Evolutionary conservation across 2,113 vertebrate genomes (phyloP).

Genomic region (Chaetops frenatus): DNA sequence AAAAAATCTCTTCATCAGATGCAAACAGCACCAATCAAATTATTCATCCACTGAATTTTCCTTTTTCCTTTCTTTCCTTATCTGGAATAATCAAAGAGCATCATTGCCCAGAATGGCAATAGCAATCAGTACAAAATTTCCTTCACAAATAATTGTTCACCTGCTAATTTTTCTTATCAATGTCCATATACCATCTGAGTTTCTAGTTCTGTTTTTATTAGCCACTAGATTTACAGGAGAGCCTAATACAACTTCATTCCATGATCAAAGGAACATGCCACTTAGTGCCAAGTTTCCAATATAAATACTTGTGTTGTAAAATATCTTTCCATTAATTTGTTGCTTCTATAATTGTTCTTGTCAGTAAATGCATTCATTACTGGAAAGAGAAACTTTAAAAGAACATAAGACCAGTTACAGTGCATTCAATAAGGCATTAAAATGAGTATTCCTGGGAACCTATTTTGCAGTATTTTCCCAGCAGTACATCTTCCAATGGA

Average conservation of each 20-base stretch:
- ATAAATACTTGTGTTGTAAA: background rate
- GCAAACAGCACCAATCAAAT: background rate
- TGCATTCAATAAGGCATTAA: constrained; percentile 12
- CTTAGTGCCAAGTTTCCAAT: constrained; percentile 31
- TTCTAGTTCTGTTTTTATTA: background rate
- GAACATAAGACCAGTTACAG: background rate
- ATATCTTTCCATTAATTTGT: constrained; percentile 9
- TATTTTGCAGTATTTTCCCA: constrained; percentile 40
- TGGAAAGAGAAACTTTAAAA: constrained; percentile 20
- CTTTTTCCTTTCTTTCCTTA: background rate
- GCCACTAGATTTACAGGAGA: background rate
- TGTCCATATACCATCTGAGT: background rate
- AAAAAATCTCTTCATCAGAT: background rate
- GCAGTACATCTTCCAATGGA: background rate
- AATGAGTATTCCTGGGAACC: constrained; percentile 41
- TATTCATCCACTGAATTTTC: background rate
- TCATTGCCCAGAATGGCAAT: too few species aligned
- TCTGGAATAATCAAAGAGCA: background rate
- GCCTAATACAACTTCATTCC: fast-evolving
- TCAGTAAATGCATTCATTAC: constrained; percentile 22
- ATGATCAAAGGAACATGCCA: background rate
- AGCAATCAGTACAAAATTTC: background rate
- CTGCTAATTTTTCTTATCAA: background rate
- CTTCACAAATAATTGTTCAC: background rate
- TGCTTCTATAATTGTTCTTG: constrained; percentile 13